A percentile compares a stretch with the other conserved stretches of the same genome.
Evolutionary conservation across 2,888 invertebrate species (phyloP).

Genomic region (Eupithecia subfuscata): DNA sequence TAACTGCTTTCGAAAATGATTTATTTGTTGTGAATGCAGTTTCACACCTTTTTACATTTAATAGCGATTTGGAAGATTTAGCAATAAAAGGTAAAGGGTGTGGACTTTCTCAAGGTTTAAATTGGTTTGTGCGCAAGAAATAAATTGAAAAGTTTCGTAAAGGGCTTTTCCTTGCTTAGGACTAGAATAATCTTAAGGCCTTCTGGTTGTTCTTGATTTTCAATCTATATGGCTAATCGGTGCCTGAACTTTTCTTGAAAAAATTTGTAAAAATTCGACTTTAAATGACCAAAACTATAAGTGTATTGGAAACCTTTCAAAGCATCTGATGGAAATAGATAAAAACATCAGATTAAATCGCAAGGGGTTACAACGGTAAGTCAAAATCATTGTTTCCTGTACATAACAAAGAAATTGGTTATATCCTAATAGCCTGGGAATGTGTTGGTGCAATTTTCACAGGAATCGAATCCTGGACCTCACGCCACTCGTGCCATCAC

Average conservation of each 20-base stretch:
- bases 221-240: not conserved
- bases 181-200: not conserved
- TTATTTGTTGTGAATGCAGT: constrained; percentile 12
- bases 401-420: constrained; percentile 26
- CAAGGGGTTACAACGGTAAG: not conserved
- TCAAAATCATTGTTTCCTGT: constrained; percentile 22
- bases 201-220: not conserved
- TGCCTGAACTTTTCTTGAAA: not conserved
- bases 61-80: constrained; percentile 13
- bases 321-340: no score
- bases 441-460: constrained; percentile 53
- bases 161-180: not conserved
- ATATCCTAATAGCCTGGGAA: constrained; percentile 36
- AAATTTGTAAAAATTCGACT: not conserved
- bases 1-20: constrained; percentile 25
- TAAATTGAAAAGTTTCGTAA: not conserved
- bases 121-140: not conserved
- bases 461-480: constrained; percentile 61
- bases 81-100: not conserved
- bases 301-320: not conserved
- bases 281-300: not conserved
- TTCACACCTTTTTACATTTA: constrained; percentile 22
- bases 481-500: constrained; percentile 72
- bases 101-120: no score
- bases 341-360: not conserved